Conservation (phyloP, 2,888 invertebrate species). For the Dorcus hopei region DNA sequence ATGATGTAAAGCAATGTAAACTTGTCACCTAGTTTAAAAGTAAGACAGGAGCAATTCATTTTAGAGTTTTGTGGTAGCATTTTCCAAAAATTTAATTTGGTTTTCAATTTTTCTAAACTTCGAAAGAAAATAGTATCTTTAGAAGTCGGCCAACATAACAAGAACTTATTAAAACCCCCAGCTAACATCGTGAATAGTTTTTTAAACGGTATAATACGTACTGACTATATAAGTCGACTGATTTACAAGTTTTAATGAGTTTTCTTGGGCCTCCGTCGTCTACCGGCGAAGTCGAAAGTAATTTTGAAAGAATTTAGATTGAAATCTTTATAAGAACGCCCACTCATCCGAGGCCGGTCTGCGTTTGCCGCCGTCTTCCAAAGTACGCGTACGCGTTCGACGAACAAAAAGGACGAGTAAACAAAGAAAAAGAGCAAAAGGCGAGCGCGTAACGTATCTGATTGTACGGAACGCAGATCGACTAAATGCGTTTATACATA, state of each 20-base stretch:
- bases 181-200: slow-evolving; percentile 8
- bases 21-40: no score
- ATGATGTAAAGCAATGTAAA: no score
- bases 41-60: no score
- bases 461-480: neutral
- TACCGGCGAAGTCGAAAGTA: slow-evolving; percentile 33
- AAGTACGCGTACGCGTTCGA: neutral
- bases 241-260: slow-evolving; percentile 34
- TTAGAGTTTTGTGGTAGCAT: no score
- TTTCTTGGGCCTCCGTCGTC: slow-evolving; percentile 19
- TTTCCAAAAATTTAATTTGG: no score
- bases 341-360: slow-evolving; percentile 32
- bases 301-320: slow-evolving; percentile 40
- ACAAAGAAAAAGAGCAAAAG: neutral
- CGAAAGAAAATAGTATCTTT: no score
- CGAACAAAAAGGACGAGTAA: neutral
- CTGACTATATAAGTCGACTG: slow-evolving; percentile 15
- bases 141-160: no score
- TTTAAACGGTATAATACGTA: slow-evolving; percentile 6
- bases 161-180: neutral
- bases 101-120: no score
- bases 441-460: neutral
- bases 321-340: slow-evolving; percentile 38
- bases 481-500: slow-evolving; percentile 3
- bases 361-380: neutral